phyloP scores from a whole-genome alignment of 2,888 invertebrate species.

The Tachystola acroxantha region DNA sequence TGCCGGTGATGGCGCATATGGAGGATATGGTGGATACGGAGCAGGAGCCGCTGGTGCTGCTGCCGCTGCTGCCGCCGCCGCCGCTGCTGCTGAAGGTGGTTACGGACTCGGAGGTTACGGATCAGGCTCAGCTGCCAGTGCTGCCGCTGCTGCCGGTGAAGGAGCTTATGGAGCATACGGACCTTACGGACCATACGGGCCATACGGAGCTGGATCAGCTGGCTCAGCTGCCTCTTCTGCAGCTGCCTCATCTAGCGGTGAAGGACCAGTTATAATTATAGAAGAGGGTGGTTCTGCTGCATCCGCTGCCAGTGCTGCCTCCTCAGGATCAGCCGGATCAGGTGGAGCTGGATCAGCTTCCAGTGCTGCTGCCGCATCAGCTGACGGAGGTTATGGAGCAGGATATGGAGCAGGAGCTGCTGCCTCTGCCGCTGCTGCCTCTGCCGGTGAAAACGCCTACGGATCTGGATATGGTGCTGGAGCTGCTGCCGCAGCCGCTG shows the following conservation, averaged over 20 bases:
- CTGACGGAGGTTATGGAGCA: neutral
- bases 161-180: neutral
- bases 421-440: neutral
- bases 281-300: conserved; percentile 1
- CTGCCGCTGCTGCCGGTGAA: neutral
- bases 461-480: neutral
- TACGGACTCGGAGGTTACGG: neutral
- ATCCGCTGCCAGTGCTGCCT: neutral
- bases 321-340: neutral
- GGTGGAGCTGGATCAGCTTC: neutral
- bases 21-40: neutral
- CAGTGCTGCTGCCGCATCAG: conserved; percentile 3
- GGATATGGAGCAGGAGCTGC: neutral
- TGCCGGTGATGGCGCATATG: neutral
- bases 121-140: neutral
- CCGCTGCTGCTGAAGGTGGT: neutral
- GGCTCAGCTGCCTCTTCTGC: too few relatives aligned
- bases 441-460: neutral
- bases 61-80: conserved; percentile 5
- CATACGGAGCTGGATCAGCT: neutral
- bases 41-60: neutral
- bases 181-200: neutral
- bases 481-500: conserved; percentile 1
- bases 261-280: too few relatives aligned
- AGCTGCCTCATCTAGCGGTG: conserved; percentile 1